Conservation (phyloP, 2,797 vertebrate species). For the Chrysocyon brachyurus region DNA sequence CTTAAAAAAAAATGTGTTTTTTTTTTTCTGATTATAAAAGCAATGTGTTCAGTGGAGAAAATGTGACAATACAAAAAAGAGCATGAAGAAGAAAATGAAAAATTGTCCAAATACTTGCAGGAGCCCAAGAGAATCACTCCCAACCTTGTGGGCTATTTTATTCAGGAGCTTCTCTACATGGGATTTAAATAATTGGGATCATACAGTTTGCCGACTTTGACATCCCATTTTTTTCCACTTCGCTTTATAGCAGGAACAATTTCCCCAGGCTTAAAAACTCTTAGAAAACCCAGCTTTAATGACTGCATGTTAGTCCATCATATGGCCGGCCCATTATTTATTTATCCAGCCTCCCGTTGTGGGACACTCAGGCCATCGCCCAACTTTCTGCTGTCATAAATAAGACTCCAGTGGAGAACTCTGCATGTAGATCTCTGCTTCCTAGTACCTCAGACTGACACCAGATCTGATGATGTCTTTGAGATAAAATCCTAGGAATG, state of each 20-base stretch:
- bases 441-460: constrained; percentile 39
- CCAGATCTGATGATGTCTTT: constrained; percentile 68
- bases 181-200: background rate
- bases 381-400: constrained; percentile 3
- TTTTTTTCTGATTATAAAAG: background rate
- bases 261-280: background rate
- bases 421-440: constrained; percentile 56
- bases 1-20: background rate
- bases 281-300: constrained; percentile 3
- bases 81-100: background rate
- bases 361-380: background rate
- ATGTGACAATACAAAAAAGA: background rate
- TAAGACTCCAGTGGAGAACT: background rate
- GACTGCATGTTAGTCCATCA: background rate
- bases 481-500: constrained; percentile 62
- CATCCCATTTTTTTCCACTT: background rate
- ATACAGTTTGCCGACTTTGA: background rate
- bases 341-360: background rate
- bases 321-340: background rate
- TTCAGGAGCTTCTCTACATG: too few relatives aligned
- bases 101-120: background rate
- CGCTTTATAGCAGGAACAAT: background rate
- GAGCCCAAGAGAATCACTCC: background rate
- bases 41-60: background rate
- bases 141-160: background rate